Percentiles rank a stretch among this genome's conserved stretches.
These are phyloP conservation scores for Lumbricus terrestris DNA, from an alignment of 2,888 invertebrate species.

Conservation along the genomic window DNA sequence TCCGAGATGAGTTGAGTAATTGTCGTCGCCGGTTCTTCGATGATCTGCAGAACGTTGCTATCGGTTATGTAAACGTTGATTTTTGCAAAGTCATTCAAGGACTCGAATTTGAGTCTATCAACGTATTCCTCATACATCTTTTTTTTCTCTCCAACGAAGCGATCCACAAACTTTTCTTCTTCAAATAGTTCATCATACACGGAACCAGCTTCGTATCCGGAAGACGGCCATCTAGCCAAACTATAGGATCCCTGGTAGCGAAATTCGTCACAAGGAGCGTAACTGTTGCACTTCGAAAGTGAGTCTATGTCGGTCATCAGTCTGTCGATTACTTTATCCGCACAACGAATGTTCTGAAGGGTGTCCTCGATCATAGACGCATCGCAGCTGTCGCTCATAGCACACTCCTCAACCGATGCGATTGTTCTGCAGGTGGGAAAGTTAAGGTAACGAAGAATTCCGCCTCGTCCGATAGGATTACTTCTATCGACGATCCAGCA, in stretches of 20 bases:
- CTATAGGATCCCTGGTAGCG: constrained; percentile 37
- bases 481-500: background rate
- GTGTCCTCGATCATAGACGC: constrained; percentile 30
- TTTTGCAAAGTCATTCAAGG: constrained; percentile 39
- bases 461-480: background rate
- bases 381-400: background rate
- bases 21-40: constrained; percentile 36
- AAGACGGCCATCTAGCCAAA: constrained; percentile 38
- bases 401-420: background rate
- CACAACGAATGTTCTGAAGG: constrained; percentile 33
- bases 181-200: constrained; percentile 36
- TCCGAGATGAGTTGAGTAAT: constrained; percentile 37
- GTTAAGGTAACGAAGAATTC: no score
- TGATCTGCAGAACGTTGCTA: constrained; percentile 38
- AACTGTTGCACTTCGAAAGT: constrained; percentile 33
- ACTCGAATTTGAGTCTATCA: constrained; percentile 24
- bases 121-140: constrained; percentile 30
- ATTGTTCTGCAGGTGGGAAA: background rate
- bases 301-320: constrained; percentile 31
- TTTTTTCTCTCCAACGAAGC: constrained; percentile 31
- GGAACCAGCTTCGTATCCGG: constrained; percentile 38
- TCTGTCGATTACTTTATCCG: constrained; percentile 25
- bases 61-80: constrained; percentile 41
- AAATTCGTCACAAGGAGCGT: constrained; percentile 37
- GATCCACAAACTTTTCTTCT: constrained; percentile 34